Base-by-base conservation (phyloP, 2,797 vertebrate species). In the Lutjanus argentimaculatus region DNA sequence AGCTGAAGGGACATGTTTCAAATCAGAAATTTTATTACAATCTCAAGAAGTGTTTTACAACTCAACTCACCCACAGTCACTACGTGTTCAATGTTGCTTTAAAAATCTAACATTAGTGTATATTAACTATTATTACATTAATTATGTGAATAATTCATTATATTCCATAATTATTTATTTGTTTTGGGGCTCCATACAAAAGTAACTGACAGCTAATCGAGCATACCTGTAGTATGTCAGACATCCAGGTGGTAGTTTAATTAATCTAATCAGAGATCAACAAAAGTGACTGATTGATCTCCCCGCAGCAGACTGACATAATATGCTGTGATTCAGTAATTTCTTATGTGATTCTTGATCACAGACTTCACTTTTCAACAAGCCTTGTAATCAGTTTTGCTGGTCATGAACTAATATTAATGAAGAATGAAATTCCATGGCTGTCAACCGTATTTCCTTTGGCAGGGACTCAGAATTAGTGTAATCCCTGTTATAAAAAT, bases 381-480 rank as follows among this genome's bases (percentile, higher is more conserved):
- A 53, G 30, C 30, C 25, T 7, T 58, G 16, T 40, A 64, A 84
- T 51, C 19, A 36, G 14, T 75, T 72, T 52, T 46, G 1, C 45
- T 30, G 15, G 10, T 59, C 64, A 0, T 75, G n/a, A 75, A 55
- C 5, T 9, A 72, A 53, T 56, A 66, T 85, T 58, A 72, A 80
- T 82, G 75, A 78, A 51, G 67, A 84, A 76, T 83, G 48, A 85
- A 75, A 79, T 78, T 83, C 69, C 63, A 62, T 13, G 3, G 56
- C 72, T 62, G 58, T 77, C 52, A 17, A 19, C 49, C 70, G 25
- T 83, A 62, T 87, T 85, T 77, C 71, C 48, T 83, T 81, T 88
- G 83, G 86, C 85, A 69, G 48, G 6, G 43, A 48, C 59, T 30
- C 72, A 78, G 79, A 85, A 83, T 86, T 77, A 79, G 51, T 22